These are phyloP conservation scores for Abramis brama DNA, from an alignment of 2,113 vertebrate species.

Conservation along the genomic window DNA sequence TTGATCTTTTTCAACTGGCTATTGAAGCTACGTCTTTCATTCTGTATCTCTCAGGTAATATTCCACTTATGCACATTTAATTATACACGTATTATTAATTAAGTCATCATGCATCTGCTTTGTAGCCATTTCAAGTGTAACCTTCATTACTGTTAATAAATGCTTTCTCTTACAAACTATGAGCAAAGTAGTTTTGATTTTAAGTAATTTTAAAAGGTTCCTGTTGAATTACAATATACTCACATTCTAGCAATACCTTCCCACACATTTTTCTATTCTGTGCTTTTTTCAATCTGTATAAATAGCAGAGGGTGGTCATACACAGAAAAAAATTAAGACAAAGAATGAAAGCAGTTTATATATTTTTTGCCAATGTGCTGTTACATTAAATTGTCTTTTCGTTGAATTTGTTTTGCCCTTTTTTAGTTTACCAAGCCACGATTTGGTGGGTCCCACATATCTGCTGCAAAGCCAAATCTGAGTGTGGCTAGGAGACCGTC, in stretches of 20 bases:
- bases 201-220: no score
- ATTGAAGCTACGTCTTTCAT: neutral
- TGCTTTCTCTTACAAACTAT: neutral
- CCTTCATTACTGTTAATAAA: neutral
- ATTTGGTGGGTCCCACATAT: neutral
- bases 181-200: no score
- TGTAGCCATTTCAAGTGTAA: neutral
- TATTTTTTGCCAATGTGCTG: neutral
- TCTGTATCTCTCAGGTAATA: neutral
- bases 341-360: neutral
- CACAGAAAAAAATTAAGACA: no score
- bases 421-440: constrained; percentile 8
- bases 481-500: neutral
- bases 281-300: no score
- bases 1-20: neutral
- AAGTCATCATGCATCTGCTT: neutral
- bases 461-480: neutral
- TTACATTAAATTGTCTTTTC: neutral
- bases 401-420: neutral
- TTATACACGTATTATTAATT: neutral
- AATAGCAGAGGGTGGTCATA: no score
- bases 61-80: neutral
- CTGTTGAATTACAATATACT: neutral
- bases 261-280: no score
- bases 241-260: neutral